These are phyloP conservation scores for Leucoptera coffeella DNA, from an alignment of 2,888 invertebrate genomes.

Conservation along the genomic window DNA sequence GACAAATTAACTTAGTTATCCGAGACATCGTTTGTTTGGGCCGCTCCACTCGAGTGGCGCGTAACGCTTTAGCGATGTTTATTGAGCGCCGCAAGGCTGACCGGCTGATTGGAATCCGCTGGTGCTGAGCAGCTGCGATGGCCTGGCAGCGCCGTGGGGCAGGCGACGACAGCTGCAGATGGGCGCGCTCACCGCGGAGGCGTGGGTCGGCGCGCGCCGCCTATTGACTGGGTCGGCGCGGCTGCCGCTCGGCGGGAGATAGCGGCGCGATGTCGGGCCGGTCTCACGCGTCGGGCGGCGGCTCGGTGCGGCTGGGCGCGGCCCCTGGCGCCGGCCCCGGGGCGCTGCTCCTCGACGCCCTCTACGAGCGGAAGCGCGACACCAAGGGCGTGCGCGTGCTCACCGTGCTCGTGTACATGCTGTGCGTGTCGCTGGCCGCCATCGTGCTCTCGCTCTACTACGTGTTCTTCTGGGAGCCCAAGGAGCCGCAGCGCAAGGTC, in stretches of 20 bases:
- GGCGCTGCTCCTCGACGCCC: constrained; percentile 64
- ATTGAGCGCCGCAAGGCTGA: constrained; percentile 39
- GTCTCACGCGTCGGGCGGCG: constrained; percentile 43
- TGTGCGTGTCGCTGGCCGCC: constrained; percentile 90
- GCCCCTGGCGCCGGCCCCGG: constrained; percentile 22
- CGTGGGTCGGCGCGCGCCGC: too few species aligned
- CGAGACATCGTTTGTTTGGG: too few species aligned
- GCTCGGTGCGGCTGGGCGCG: constrained; percentile 29
- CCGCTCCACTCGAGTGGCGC: too few species aligned
- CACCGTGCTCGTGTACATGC: constrained; percentile 89
- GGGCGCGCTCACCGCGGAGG: too few species aligned
- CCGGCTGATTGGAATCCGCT: constrained; percentile 41
- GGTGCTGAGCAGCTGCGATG: constrained; percentile 45
- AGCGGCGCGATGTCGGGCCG: constrained; percentile 53
- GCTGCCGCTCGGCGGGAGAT: too few species aligned
- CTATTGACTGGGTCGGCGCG: too few species aligned
- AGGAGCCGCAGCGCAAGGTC: constrained; percentile 48
- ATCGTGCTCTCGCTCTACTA: constrained; percentile 92
- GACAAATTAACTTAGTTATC: too few species aligned
- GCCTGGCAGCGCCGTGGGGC: constrained; percentile 34
- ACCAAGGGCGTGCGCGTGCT: constrained; percentile 86
- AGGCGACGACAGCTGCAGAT: too few species aligned
- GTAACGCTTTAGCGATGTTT: too few species aligned
- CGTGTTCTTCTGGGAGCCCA: constrained; percentile 90
- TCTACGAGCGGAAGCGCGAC: constrained; percentile 77